phyloP scores from a whole-genome alignment of 92 coral and sea anemone genomes.

The Anthopleura xanthogrammica region DNA sequence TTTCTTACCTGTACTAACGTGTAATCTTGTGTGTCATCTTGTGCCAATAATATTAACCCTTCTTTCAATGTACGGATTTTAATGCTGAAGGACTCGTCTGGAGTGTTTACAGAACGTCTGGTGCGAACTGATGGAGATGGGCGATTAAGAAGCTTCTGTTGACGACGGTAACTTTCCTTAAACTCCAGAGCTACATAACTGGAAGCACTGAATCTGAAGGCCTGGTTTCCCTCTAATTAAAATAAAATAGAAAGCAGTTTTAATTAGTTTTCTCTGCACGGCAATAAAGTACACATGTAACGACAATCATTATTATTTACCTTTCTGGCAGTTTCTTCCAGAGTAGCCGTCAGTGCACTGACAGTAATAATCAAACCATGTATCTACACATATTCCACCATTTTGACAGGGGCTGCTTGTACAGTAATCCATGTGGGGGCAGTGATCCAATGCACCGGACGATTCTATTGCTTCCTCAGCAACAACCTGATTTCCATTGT shows the following conservation, averaged over 20 bases:
- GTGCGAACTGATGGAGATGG: conserved; percentile 53
- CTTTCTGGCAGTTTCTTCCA: conserved; percentile 77
- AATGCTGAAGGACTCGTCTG: conserved; percentile 44
- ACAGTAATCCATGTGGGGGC: conserved; percentile 85
- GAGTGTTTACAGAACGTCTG: conserved; percentile 47
- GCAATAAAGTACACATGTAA: not conserved
- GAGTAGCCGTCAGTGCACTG: conserved; percentile 73
- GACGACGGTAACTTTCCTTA: conserved; percentile 82
- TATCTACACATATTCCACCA: conserved; percentile 83
- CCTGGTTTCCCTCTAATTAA: conserved; percentile 44
- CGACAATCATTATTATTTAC: conserved; percentile 20
- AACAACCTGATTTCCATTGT: conserved; percentile 61
- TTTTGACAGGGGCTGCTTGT: conserved; percentile 47
- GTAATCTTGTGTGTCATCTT: conserved; percentile 53
- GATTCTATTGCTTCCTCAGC: conserved; percentile 45
- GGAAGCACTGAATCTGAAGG: conserved; percentile 68
- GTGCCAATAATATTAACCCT: conserved; percentile 56
- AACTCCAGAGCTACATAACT: conserved; percentile 75
- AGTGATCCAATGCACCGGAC: conserved; percentile 57
- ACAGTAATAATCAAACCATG: conserved; percentile 88
- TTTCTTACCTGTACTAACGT: conserved; percentile 56
- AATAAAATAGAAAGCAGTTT: not conserved
- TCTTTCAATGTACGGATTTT: conserved; percentile 52
- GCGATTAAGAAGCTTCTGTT: conserved; percentile 60
- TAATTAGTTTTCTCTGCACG: no score